These are phyloP conservation scores for Nineta flava DNA, from an alignment of 2,888 invertebrate genomes.

Conservation along the genomic window DNA sequence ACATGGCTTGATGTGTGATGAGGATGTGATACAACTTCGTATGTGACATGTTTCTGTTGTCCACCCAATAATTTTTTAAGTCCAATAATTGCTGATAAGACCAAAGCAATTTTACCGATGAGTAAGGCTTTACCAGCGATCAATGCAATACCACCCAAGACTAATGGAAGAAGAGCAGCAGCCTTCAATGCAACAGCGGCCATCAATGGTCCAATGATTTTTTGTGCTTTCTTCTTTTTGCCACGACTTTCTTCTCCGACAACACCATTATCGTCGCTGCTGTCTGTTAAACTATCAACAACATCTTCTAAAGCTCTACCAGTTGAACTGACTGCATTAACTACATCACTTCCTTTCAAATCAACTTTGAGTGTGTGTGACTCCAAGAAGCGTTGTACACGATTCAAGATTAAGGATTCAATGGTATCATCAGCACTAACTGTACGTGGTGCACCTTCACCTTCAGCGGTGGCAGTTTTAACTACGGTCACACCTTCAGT, in stretches of 20 bases:
- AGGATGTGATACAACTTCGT: constrained; percentile 74
- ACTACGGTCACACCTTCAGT: constrained; percentile 74
- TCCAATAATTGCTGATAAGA: constrained; percentile 68
- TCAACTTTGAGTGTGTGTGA: constrained; percentile 72
- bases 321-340: constrained; percentile 61
- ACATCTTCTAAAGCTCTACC: constrained; percentile 67
- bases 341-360: constrained; percentile 68
- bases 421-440: constrained; percentile 46
- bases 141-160: constrained; percentile 66
- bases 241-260: constrained; percentile 55
- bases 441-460: constrained; percentile 62
- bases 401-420: constrained; percentile 45
- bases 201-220: constrained; percentile 61
- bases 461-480: constrained; percentile 46
- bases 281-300: constrained; percentile 44
- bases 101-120: constrained; percentile 71
- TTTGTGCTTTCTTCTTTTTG: constrained; percentile 70
- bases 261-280: constrained; percentile 34
- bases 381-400: constrained; percentile 60
- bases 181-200: constrained; percentile 62
- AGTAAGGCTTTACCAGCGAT: constrained; percentile 75
- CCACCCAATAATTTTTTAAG: constrained; percentile 61
- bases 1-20: constrained; percentile 57
- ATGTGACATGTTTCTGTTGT: constrained; percentile 73
- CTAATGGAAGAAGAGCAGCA: constrained; percentile 60